A percentile compares a stretch with the other conserved stretches of the same genome.
Conservation (phyloP, 2,113 vertebrate genomes). For the Neogobius melanostomus region DNA sequence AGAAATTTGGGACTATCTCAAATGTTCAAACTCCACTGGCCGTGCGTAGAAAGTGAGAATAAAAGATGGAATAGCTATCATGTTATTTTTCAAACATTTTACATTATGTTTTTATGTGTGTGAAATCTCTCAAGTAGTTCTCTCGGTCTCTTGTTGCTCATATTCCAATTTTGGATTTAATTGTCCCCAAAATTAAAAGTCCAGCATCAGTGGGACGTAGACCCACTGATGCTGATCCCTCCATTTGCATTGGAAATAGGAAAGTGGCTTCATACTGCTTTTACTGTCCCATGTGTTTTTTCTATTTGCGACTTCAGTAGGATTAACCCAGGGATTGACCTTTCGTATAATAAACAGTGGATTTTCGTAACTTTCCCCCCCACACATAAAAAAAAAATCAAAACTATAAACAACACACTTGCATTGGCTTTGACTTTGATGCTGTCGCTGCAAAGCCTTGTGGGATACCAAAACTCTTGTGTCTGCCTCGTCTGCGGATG, state of each 20-base stretch:
- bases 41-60: too few species aligned
- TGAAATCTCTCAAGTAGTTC: too few species aligned
- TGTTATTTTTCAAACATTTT: too few species aligned
- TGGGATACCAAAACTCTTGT: constrained; percentile 29
- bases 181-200: not conserved
- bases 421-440: constrained; percentile 17
- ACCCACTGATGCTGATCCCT: constrained; percentile 36
- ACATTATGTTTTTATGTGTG: too few species aligned
- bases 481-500: constrained; percentile 19
- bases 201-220: not conserved
- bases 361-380: constrained; percentile 5
- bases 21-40: too few species aligned
- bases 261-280: constrained; percentile 47
- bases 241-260: constrained; percentile 41
- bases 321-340: constrained; percentile 13
- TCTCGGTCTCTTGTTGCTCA: not conserved
- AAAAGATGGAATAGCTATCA: too few species aligned
- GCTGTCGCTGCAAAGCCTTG: constrained; percentile 18
- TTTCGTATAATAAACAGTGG: constrained; percentile 3
- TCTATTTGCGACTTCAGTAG: not conserved
- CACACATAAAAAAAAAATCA: not conserved
- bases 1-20: too few species aligned
- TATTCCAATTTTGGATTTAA: not conserved
- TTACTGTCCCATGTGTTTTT: constrained; percentile 16
- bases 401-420: constrained; percentile 7